Evolutionary conservation across 2,888 invertebrate species (phyloP).

Genomic region (Cantharis nigra): DNA sequence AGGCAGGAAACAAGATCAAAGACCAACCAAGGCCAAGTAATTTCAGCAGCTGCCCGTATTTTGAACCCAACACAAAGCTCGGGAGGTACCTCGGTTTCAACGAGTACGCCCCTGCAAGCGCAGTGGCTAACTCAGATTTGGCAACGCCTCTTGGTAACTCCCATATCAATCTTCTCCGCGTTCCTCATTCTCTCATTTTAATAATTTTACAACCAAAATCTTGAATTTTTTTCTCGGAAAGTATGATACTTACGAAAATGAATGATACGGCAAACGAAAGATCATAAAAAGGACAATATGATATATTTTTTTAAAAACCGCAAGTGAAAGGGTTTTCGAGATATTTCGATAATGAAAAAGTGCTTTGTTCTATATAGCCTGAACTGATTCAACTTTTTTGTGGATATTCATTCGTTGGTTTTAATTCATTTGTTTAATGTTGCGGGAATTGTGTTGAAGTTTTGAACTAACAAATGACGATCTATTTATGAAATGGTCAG

Average conservation of each 20-base stretch:
- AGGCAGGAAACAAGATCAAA: neutral
- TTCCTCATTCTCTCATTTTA: neutral
- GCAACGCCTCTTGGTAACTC: neutral
- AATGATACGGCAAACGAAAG: neutral
- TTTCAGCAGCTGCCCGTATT: constrained; percentile 9
- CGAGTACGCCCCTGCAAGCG: neutral
- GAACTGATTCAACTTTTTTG: neutral
- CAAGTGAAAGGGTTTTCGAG: neutral
- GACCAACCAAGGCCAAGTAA: constrained; percentile 12
- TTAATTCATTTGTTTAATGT: neutral
- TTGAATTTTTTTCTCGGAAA: constrained; percentile 3
- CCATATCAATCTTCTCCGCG: constrained; percentile 4
- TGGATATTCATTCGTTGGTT: neutral
- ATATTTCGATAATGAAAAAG: neutral
- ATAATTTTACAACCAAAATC: neutral
- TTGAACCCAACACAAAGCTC: constrained; percentile 13
- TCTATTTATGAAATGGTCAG: neutral
- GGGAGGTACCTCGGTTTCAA: neutral
- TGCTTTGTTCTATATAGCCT: neutral
- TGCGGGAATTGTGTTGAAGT: neutral
- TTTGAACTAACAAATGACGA: neutral
- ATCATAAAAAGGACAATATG: constrained; percentile 7
- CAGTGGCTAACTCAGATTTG: neutral
- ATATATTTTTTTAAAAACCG: neutral
- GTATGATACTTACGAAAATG: neutral